A percentile compares a stretch with the other conserved stretches of the same genome.
Evolutionary conservation across 2,888 invertebrate genomes (phyloP).

Genomic region (Villa cingulata): DNA sequence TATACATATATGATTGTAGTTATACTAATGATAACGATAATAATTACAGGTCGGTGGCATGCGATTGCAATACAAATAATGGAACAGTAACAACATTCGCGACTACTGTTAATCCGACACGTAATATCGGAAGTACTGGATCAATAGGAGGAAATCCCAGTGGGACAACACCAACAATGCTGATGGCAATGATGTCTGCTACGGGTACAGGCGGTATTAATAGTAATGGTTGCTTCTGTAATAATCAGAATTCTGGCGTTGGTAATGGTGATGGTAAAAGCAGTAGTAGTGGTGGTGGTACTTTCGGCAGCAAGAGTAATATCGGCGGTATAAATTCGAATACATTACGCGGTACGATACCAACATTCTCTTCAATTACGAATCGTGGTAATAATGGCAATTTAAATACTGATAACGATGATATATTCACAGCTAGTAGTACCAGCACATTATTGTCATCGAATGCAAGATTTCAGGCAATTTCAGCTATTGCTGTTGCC

Average conservation of each 20-base stretch:
- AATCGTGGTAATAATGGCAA: slow-evolving; percentile 9
- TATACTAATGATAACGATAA: slow-evolving; percentile 20
- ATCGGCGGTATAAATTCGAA: slow-evolving; percentile 9
- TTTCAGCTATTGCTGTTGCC: slow-evolving; percentile 82
- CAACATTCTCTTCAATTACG: slow-evolving; percentile 10
- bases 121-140: slow-evolving; percentile 21
- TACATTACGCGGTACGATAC: slow-evolving; percentile 19
- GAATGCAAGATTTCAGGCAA: slow-evolving; percentile 77
- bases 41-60: slow-evolving; percentile 32
- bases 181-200: slow-evolving; percentile 16
- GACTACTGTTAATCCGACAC: slow-evolving; percentile 22
- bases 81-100: slow-evolving; percentile 22
- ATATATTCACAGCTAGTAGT: slow-evolving; percentile 47
- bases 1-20: too few species aligned
- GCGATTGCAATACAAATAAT: slow-evolving; percentile 29
- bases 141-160: slow-evolving; percentile 20
- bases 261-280: slow-evolving; percentile 2
- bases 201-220: slow-evolving; percentile 2
- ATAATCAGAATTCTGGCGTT: slow-evolving; percentile 27
- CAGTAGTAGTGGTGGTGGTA: slow-evolving; percentile 18
- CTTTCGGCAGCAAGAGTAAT: slow-evolving; percentile 30
- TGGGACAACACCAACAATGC: slow-evolving; percentile 20
- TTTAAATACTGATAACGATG: slow-evolving; percentile 23
- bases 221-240: slow-evolving; percentile 22
- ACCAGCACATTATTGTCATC: slow-evolving; percentile 78